Percentiles rank a stretch among this genome's conserved stretches.
Evolutionary conservation across 2,888 invertebrate species (phyloP).

Genomic region (Sialis fuliginosa): DNA sequence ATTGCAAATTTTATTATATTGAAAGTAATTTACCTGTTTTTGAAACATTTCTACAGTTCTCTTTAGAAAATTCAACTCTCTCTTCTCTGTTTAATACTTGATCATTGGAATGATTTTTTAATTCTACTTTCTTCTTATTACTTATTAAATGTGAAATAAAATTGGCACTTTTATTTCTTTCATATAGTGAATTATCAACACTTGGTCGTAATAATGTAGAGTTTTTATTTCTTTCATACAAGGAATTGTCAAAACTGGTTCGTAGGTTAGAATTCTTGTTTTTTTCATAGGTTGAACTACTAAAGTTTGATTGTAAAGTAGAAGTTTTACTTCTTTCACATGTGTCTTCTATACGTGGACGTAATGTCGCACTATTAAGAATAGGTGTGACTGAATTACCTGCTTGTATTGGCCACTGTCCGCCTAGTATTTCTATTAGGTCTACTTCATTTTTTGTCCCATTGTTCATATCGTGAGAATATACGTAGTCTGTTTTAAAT

Average conservation of each 20-base stretch:
- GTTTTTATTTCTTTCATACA: too few species aligned
- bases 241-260: too few species aligned
- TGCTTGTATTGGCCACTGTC: slow-evolving; percentile 13
- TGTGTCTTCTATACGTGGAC: too few species aligned
- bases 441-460: slow-evolving; percentile 21
- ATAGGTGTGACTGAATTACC: slow-evolving; percentile 6
- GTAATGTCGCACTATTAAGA: not conserved
- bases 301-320: too few species aligned
- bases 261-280: too few species aligned
- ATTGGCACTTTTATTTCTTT: slow-evolving; percentile 40
- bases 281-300: too few species aligned
- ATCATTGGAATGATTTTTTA: slow-evolving; percentile 13
- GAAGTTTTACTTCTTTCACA: too few species aligned
- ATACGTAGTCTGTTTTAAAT: not conserved
- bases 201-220: too few species aligned
- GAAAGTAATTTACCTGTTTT: not conserved
- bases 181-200: slow-evolving; percentile 10
- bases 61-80: slow-evolving; percentile 7
- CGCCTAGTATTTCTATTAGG: slow-evolving; percentile 18
- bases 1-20: too few species aligned
- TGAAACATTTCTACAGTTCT: not conserved
- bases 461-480: not conserved
- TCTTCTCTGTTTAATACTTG: slow-evolving; percentile 14
- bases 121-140: slow-evolving; percentile 23
- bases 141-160: slow-evolving; percentile 35